Conservation (phyloP, 2,888 invertebrate genomes). For the Macrostomum cliftonense region DNA sequence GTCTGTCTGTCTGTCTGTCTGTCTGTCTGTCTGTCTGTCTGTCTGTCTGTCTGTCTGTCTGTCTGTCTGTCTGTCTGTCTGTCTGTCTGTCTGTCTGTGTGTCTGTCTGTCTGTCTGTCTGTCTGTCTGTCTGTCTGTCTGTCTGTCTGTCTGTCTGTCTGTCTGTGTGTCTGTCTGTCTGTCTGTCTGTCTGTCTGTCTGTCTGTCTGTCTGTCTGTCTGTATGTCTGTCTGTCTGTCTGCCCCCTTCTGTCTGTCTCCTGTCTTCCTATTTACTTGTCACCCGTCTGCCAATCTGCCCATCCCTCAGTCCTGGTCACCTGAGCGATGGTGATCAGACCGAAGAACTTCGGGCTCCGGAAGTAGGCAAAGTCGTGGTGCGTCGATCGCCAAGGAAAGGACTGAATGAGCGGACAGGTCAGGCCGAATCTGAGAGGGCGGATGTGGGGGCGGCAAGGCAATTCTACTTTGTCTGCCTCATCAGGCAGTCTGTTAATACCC, state of each 20-base stretch:
- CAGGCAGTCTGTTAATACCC: too few species aligned
- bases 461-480: too few species aligned
- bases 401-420: constrained; percentile 1
- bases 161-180: too few species aligned
- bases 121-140: constrained; percentile 7
- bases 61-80: constrained; percentile 7
- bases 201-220: constrained; percentile 10
- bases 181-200: neutral
- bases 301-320: too few species aligned
- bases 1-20: constrained; percentile 8
- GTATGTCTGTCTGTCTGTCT: constrained; percentile 10
- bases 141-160: constrained; percentile 5
- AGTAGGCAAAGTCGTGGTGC: neutral
- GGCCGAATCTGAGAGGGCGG: neutral
- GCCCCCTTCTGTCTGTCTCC: neutral
- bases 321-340: constrained; percentile 2
- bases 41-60: constrained; percentile 7
- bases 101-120: constrained; percentile 8
- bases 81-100: constrained; percentile 5
- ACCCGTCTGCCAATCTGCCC: too few species aligned
- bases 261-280: too few species aligned
- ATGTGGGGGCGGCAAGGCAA: too few species aligned
- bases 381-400: neutral
- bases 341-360: neutral
- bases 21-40: constrained; percentile 8